Base-by-base conservation (phyloP, 1,140 invertebrate genomes). In the Cyrtorhinus lividipennis region DNA sequence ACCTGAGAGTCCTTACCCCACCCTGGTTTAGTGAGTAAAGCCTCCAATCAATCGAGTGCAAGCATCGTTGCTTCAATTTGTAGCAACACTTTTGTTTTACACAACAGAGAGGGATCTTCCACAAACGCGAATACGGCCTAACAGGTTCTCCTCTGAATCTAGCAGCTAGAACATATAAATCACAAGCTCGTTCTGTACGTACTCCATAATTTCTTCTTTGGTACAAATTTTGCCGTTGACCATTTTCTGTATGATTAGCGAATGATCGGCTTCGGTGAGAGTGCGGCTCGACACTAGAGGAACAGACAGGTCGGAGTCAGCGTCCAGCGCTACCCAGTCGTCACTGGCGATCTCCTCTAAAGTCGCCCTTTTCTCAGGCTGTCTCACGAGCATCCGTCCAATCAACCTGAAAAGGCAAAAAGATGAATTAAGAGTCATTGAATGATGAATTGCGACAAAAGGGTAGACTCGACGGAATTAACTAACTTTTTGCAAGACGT, bases 171-270 rank as follows among this genome's bases (percentile, higher is more conserved):
- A n/a, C n/a, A n/a, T n/a, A n/a, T n/a, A n/a, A n/a, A n/a, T n/a
- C n/a, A n/a, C n/a, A n/a, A n/a, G n/a, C n/a, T n/a, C n/a, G n/a
- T n/a, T n/a, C n/a, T n/a, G n/a, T n/a, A n/a, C 82, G 80, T 73
- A 90, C 86, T 93, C 88, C 67, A 90, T 73, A 68, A 96, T 95
- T 75, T 95, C 86, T 72, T 96, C 93, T 76, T 94, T 92, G 48
- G 86, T 85, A 61, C 92, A 93, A 62, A 98, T 95, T 69, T 85
- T 86, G 66, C 92, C 93, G 73, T 91, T 91, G 20, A 96, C 90
- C 90, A 98, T 98, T 78, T 91, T 93, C 67, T 95, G 88, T 61
- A 98, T 81, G 67, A 99, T 94, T 62, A 88, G 81, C 67, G 84
- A 81, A 71, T 95, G 91, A 74, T 96, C 92, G 56, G 95, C 91